Conservation (phyloP, 2,797 vertebrate species). For the Danio jaintianensis region DNA sequence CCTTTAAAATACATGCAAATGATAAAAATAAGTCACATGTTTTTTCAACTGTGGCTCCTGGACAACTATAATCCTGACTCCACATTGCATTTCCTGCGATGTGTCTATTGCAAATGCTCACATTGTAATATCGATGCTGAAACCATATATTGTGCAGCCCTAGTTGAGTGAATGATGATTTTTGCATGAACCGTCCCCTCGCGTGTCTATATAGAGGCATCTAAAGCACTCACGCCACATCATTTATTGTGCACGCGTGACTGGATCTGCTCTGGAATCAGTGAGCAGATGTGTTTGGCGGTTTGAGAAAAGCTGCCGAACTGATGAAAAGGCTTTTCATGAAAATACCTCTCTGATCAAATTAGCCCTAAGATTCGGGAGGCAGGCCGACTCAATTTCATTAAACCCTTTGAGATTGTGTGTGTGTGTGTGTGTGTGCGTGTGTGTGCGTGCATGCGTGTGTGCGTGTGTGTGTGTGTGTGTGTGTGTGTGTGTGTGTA, state of each 20-base stretch:
- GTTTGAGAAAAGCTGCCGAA: slow-evolving; percentile 32
- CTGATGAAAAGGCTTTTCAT: slow-evolving; percentile 47
- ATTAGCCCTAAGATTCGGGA: slow-evolving; percentile 42
- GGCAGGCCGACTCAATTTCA: slow-evolving; percentile 41
- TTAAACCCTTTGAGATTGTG: slow-evolving; percentile 26
- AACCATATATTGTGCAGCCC: too few species aligned
- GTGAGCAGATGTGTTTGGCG: slow-evolving; percentile 13
- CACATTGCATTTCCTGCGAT: too few species aligned
- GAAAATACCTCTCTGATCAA: slow-evolving; percentile 51
- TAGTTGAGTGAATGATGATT: not conserved
- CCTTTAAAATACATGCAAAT: too few species aligned
- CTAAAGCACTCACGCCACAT: not conserved
- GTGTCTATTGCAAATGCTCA: too few species aligned
- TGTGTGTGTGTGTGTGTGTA: slow-evolving; percentile 4
- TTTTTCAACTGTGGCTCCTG: too few species aligned
- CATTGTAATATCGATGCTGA: too few species aligned
- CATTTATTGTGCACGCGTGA: slow-evolving; percentile 10
- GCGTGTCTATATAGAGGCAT: not conserved
- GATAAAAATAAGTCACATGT: too few species aligned
- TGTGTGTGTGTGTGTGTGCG: slow-evolving; percentile 9
- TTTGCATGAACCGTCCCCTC: not conserved
- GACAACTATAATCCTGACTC: too few species aligned
- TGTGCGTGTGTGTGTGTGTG: slow-evolving; percentile 5
- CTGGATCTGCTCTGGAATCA: slow-evolving; percentile 5
- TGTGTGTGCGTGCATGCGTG: slow-evolving; percentile 1